Conservation (phyloP, 2,113 vertebrate species). For the Vidua macroura region DNA sequence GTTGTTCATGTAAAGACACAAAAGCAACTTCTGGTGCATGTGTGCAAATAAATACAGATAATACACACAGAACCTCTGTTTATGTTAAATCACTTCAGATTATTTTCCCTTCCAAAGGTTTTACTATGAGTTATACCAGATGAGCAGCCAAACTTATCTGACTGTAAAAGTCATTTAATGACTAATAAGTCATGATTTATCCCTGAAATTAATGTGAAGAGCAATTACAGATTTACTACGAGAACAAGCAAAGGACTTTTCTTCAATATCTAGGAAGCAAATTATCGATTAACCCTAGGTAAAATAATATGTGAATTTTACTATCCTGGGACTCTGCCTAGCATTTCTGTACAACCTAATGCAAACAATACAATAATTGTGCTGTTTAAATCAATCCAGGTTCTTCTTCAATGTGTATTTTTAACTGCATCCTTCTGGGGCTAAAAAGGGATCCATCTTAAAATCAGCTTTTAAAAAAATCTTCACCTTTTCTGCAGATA, state of each 20-base stretch:
- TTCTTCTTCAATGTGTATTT: not conserved
- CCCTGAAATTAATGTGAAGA: not conserved
- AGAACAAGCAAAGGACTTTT: not conserved
- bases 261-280: not conserved
- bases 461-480: not conserved
- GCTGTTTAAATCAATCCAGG: not conserved
- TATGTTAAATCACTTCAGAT: not conserved
- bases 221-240: not conserved
- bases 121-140: not conserved
- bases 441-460: not conserved
- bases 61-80: not conserved
- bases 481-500: not conserved
- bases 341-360: not conserved
- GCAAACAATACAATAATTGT: not conserved
- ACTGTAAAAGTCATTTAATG: not conserved
- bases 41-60: not conserved
- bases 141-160: not conserved
- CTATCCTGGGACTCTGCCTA: not conserved
- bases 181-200: not conserved
- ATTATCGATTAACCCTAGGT: not conserved
- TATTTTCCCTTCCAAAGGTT: not conserved
- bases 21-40: not conserved
- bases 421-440: not conserved
- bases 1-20: not conserved
- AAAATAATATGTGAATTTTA: not conserved